Evolutionary conservation across 1,140 invertebrate genomes (phyloP).

Genomic region (Portunus trituberculatus): DNA sequence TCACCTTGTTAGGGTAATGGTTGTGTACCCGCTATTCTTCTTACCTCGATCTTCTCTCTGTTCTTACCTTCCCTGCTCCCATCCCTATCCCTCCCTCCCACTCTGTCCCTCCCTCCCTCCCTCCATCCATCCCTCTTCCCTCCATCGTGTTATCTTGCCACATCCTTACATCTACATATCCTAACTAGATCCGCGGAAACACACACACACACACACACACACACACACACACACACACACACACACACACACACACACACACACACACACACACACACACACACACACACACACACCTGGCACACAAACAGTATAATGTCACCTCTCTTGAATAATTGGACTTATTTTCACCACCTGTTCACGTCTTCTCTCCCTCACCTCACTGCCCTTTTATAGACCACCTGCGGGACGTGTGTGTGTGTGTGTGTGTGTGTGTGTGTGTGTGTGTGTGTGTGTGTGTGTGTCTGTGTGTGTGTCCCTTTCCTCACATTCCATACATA

Average conservation of each 20-base stretch:
- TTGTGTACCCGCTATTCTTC: background rate
- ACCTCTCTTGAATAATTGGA: too few species aligned
- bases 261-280: too few species aligned
- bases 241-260: too few species aligned
- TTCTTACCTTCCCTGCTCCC: background rate
- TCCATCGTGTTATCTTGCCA: background rate
- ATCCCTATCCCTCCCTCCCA: background rate
- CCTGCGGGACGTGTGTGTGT: background rate
- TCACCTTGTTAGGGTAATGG: constrained; percentile 12
- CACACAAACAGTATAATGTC: too few species aligned
- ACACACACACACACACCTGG: too few species aligned
- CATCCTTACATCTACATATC: background rate
- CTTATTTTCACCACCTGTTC: background rate
- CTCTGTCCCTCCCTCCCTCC: background rate
- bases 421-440: background rate
- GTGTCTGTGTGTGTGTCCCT: too few species aligned
- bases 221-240: constrained; percentile 7
- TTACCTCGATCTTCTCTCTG: background rate
- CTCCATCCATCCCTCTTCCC: background rate
- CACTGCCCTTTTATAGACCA: background rate
- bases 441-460: background rate
- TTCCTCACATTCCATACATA: too few species aligned
- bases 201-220: constrained; percentile 20
- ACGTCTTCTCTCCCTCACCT: background rate
- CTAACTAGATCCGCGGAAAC: background rate